Percentiles rank a stretch among this genome's conserved stretches.
These are phyloP conservation scores for Oryzias curvinotus DNA, from an alignment of 2,113 vertebrate species.

Conservation along the genomic window DNA sequence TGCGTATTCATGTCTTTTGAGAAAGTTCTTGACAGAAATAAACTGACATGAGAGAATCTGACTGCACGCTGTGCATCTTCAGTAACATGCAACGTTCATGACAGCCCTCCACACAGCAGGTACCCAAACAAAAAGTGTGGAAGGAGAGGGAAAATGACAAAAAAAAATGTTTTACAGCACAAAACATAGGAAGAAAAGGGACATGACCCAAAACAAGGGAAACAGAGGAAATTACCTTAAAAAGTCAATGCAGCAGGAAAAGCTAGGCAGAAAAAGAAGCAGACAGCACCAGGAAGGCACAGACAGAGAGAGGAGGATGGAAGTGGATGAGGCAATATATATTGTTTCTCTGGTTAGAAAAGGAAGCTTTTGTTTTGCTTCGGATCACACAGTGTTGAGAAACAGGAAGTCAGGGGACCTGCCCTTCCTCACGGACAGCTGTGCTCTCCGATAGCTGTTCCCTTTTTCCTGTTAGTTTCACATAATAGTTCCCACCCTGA, in stretches of 20 bases:
- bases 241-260: not conserved
- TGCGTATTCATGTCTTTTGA: no score
- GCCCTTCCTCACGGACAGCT: constrained; percentile 73
- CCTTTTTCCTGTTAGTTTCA: constrained; percentile 68
- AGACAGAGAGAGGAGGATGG: constrained; percentile 8
- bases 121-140: not conserved
- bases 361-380: constrained; percentile 67
- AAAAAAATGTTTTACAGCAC: not conserved
- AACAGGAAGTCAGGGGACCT: constrained; percentile 67
- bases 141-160: not conserved
- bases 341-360: constrained; percentile 65
- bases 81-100: no score
- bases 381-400: constrained; percentile 44
- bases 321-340: constrained; percentile 32
- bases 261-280: constrained; percentile 5
- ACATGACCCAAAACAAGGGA: not conserved
- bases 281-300: constrained; percentile 10
- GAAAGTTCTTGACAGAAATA: no score
- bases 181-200: not conserved
- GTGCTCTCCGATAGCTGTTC: constrained; percentile 68
- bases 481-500: constrained; percentile 62
- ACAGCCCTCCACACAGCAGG: not conserved
- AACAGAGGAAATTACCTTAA: not conserved
- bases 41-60: no score
- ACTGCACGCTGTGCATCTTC: no score